Conservation (phyloP, 2,113 vertebrate genomes). For the human region GRCh38 chr7:129543501-129544000, state of each 20-base stretch:
- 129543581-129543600: not conserved
- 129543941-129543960: not conserved
- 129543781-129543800: not conserved
- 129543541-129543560: not conserved
- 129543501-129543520: not conserved
- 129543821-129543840: not conserved
- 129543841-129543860: not conserved
- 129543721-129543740: not conserved
- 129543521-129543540: not conserved
- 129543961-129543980: not conserved
- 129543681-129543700: not conserved
- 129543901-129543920: not conserved
- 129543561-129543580: not conserved
- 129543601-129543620: not conserved
- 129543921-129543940: not conserved
- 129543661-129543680: not conserved
- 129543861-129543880: not conserved
- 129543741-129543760: not conserved
- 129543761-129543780: not conserved
- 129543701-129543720: not conserved
- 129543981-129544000: accelerated
- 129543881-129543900: not conserved
- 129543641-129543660: not conserved
- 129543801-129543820: not conserved
- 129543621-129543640: not conserved